A percentile compares a stretch with the other conserved stretches of the same genome.
phyloP scores from a whole-genome alignment of 2,113 vertebrate species.

The Sceloporus tristichus region DNA sequence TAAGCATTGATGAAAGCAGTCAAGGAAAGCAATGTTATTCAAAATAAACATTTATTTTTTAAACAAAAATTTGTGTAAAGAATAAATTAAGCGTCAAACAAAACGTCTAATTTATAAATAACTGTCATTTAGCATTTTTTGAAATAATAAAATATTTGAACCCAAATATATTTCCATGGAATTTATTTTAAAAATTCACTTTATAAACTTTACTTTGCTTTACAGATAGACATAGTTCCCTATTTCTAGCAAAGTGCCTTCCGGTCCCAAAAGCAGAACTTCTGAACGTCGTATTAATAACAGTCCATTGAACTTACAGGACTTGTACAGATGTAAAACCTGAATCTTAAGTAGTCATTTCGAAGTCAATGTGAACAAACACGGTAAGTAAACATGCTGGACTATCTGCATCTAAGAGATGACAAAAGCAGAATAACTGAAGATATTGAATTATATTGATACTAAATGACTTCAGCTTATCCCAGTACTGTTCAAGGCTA shows the following conservation, averaged over 20 bases:
- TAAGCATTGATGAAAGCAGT: neutral
- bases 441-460: conserved; percentile 12
- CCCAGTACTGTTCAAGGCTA: neutral
- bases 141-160: neutral
- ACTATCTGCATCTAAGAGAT: neutral
- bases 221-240: neutral
- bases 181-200: conserved; percentile 2
- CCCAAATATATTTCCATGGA: conserved; percentile 9
- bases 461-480: neutral
- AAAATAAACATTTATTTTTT: conserved; percentile 39
- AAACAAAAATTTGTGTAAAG: neutral
- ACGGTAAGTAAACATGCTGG: neutral
- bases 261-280: neutral
- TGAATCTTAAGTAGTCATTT: neutral
- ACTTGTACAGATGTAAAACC: neutral
- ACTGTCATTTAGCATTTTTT: too few relatives aligned
- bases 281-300: neutral
- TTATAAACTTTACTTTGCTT: neutral
- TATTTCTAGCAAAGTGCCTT: conserved; percentile 15
- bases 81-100: neutral
- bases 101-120: neutral
- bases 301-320: neutral
- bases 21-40: neutral
- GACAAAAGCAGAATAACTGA: conserved; percentile 2
- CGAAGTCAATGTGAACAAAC: neutral